These are phyloP conservation scores for Scaptomyza reducta DNA, from an alignment of 2,888 invertebrate genomes.

Conservation along the genomic window DNA sequence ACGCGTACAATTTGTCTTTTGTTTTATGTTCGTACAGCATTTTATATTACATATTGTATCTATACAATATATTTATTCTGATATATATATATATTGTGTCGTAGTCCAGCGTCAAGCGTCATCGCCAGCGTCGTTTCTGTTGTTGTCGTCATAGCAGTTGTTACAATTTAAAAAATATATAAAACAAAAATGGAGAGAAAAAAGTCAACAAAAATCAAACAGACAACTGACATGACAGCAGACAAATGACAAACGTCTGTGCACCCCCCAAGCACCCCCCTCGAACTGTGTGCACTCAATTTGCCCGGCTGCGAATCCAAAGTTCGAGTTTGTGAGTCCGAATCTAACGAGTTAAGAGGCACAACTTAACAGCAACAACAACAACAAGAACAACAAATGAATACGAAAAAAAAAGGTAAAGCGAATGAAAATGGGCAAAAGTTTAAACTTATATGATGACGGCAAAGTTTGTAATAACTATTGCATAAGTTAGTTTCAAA, in stretches of 20 bases:
- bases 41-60: slow-evolving; percentile 35
- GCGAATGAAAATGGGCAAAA: not conserved
- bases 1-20: slow-evolving; percentile 64
- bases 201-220: slow-evolving; percentile 74
- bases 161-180: slow-evolving; percentile 61
- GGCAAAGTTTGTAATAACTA: slow-evolving; percentile 69
- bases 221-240: slow-evolving; percentile 80
- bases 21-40: slow-evolving; percentile 44
- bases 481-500: slow-evolving; percentile 21
- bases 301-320: slow-evolving; percentile 43
- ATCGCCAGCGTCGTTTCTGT: slow-evolving; percentile 5
- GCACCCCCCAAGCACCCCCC: not conserved
- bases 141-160: slow-evolving; percentile 61
- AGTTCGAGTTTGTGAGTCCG: slow-evolving; percentile 29
- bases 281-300: slow-evolving; percentile 66
- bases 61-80: slow-evolving; percentile 22
- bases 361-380: slow-evolving; percentile 46
- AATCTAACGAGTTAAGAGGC: slow-evolving; percentile 50
- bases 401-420: not conserved
- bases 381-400: not conserved
- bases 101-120: slow-evolving; percentile 21
- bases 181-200: slow-evolving; percentile 17
- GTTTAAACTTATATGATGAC: slow-evolving; percentile 40
- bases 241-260: slow-evolving; percentile 78
- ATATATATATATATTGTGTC: slow-evolving; percentile 19